Conservation (phyloP, 2,888 invertebrate species). For the Drosophila lutescens region DNA sequence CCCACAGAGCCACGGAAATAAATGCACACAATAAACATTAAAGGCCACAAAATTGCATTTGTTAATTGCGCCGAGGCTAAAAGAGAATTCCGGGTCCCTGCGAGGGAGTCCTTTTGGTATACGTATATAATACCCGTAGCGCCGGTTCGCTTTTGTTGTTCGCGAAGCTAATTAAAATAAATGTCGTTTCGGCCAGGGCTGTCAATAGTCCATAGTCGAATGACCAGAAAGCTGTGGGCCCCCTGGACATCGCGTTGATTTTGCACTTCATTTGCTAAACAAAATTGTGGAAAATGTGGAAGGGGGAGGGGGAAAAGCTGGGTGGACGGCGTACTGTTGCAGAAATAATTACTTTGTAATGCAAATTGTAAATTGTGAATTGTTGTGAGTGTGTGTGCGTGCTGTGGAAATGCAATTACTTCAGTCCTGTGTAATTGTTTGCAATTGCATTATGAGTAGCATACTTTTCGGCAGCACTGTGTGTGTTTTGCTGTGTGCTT, state of each 20-base stretch:
- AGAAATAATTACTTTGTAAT: slow-evolving; percentile 72
- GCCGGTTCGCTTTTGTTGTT: slow-evolving; percentile 4
- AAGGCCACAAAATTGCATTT: slow-evolving; percentile 63
- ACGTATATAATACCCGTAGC: slow-evolving; percentile 7
- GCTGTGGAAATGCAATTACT: slow-evolving; percentile 68
- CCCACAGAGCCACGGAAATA: slow-evolving; percentile 10
- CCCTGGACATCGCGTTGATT: slow-evolving; percentile 57
- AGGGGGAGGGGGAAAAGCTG: slow-evolving; percentile 5
- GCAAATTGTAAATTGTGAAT: slow-evolving; percentile 47
- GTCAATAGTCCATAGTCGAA: slow-evolving; percentile 65
- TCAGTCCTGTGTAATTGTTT: slow-evolving; percentile 56
- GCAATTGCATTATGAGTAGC: slow-evolving; percentile 65
- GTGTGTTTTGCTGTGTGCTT: not conserved
- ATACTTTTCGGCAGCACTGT: slow-evolving; percentile 45
- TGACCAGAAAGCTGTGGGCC: slow-evolving; percentile 18
- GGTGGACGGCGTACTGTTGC: slow-evolving; percentile 29
- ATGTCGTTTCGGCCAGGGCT: slow-evolving; percentile 60
- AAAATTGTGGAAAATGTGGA: slow-evolving; percentile 14
- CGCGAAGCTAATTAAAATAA: slow-evolving; percentile 74
- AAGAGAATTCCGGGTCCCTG: slow-evolving; percentile 48
- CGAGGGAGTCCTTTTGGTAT: slow-evolving; percentile 3
- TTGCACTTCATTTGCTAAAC: slow-evolving; percentile 69
- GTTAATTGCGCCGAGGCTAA: slow-evolving; percentile 54
- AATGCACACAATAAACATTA: slow-evolving; percentile 37
- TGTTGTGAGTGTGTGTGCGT: slow-evolving; percentile 25